These are phyloP conservation scores for Mythimna loreyi DNA, from an alignment of 2,888 invertebrate species.

Conservation along the genomic window DNA sequence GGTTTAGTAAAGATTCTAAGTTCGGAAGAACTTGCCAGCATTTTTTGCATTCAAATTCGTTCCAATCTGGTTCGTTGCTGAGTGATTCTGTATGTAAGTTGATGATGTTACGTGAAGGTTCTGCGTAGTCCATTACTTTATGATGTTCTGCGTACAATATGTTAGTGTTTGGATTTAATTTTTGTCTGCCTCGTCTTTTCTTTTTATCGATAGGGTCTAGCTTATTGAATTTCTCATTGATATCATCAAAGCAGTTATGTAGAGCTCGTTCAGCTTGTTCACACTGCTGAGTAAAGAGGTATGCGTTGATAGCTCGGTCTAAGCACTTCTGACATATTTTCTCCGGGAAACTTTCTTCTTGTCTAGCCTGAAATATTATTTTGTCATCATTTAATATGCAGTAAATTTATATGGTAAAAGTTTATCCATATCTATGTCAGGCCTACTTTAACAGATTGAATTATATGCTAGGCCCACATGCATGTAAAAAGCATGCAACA, in stretches of 20 bases:
- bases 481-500: too few species aligned
- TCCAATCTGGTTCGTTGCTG: conserved; percentile 65
- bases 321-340: conserved; percentile 83
- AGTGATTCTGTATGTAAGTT: conserved; percentile 70
- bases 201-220: conserved; percentile 79
- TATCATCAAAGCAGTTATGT: conserved; percentile 82
- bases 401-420: too few species aligned
- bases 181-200: conserved; percentile 81
- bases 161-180: conserved; percentile 80
- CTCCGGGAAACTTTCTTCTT: conserved; percentile 79
- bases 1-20: conserved; percentile 76
- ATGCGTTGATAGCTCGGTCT: conserved; percentile 77
- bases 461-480: too few species aligned
- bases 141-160: conserved; percentile 73
- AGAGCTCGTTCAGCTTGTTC: conserved; percentile 82
- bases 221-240: conserved; percentile 81
- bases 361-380: conserved; percentile 72
- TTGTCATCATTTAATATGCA: not conserved
- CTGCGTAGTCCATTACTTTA: conserved; percentile 83
- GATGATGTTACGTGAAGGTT: conserved; percentile 80
- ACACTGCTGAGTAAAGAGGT: conserved; percentile 84
- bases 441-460: too few species aligned
- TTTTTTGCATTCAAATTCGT: conserved; percentile 80
- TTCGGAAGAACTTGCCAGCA: conserved; percentile 82
- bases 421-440: too few species aligned